phyloP scores from a whole-genome alignment of 2,113 vertebrate genomes.

The Irena cyanogastra region DNA sequence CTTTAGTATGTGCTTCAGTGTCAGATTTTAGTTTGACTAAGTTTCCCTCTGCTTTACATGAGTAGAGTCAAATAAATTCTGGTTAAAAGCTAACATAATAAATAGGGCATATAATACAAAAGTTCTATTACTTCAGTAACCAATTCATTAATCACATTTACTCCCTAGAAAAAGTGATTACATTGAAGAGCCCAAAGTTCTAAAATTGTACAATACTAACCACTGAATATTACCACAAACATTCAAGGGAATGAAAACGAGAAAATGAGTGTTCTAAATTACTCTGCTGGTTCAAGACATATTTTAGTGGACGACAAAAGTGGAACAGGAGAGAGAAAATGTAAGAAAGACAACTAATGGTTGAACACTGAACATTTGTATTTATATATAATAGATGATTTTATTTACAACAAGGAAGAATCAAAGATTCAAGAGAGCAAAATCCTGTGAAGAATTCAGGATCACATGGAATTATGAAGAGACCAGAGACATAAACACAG shows the following conservation, averaged over 20 bases:
- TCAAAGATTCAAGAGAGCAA: background rate
- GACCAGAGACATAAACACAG: background rate
- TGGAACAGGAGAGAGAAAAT: background rate
- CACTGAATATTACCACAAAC: background rate
- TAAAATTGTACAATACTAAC: background rate
- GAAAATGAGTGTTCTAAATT: background rate
- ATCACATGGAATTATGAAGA: background rate
- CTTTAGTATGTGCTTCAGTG: background rate
- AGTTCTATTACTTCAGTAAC: background rate
- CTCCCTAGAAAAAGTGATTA: background rate
- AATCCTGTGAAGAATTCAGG: background rate
- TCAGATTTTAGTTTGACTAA: background rate
- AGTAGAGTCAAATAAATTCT: background rate
- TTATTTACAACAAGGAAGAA: background rate
- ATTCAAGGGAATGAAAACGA: background rate
- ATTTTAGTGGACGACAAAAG: background rate
- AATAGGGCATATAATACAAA: background rate
- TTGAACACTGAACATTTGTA: background rate
- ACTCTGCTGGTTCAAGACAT: background rate
- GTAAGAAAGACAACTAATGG: background rate
- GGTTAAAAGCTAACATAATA: background rate
- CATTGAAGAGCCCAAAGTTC: background rate
- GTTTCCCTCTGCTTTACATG: background rate
- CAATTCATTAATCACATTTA: background rate
- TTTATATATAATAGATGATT: background rate